These are phyloP conservation scores for Heliconius cydno DNA, from an alignment of 2,888 invertebrate genomes.

Conservation along the genomic window DNA sequence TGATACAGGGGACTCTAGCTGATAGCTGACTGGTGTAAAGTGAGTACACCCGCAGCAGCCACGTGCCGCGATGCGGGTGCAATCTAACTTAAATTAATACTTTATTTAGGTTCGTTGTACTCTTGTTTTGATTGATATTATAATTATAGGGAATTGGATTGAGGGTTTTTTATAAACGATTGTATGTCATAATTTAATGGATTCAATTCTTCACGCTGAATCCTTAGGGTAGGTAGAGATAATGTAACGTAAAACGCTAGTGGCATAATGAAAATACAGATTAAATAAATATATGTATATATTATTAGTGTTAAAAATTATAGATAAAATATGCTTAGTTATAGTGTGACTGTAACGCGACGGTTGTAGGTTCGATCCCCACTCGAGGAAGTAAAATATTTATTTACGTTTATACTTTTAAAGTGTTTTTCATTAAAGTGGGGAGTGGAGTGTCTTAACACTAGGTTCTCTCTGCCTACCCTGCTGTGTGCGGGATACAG, in stretches of 20 bases:
- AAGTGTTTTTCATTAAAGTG: no score
- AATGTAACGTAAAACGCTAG: no score
- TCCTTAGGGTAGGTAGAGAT: no score
- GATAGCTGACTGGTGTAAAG: conserved; percentile 58
- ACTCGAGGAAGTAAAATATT: no score
- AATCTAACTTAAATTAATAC: conserved; percentile 51
- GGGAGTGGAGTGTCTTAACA: no score
- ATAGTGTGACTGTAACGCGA: not conserved
- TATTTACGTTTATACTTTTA: no score
- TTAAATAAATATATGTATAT: no score
- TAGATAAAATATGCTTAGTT: not conserved
- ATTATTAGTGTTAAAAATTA: no score
- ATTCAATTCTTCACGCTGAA: not conserved
- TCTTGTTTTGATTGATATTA: conserved; percentile 40
- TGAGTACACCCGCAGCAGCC: conserved; percentile 53
- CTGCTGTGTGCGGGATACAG: no score
- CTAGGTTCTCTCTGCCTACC: no score
- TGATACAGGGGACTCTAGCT: conserved; percentile 57
- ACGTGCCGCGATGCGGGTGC: conserved; percentile 66
- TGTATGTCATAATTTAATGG: not conserved
- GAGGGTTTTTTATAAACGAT: not conserved
- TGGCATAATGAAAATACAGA: no score
- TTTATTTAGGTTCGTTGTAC: conserved; percentile 38
- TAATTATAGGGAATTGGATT: conserved; percentile 26
- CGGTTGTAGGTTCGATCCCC: no score